These are phyloP conservation scores for Athetis lepigone DNA, from an alignment of 2,888 invertebrate genomes.

Conservation along the genomic window DNA sequence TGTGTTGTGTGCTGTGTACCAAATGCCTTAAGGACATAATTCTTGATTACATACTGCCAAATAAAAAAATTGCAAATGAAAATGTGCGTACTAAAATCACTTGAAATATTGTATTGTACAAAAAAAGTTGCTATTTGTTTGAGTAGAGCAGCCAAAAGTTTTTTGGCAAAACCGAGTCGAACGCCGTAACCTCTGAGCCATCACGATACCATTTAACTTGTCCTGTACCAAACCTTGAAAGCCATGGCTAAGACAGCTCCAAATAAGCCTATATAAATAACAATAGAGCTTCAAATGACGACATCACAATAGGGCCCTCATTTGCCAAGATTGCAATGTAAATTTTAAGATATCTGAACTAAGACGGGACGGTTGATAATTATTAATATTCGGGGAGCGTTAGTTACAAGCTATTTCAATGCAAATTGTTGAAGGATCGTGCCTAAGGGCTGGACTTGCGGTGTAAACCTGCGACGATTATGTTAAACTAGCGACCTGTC, in stretches of 20 bases:
- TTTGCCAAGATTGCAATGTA: slow-evolving; percentile 51
- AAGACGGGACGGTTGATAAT: slow-evolving; percentile 48
- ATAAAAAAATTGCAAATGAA: too few relatives aligned
- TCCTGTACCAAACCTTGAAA: not conserved
- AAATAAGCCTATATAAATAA: slow-evolving; percentile 7
- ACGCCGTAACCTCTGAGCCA: too few relatives aligned
- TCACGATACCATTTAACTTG: too few relatives aligned
- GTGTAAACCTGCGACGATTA: slow-evolving; percentile 25
- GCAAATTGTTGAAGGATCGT: slow-evolving; percentile 59
- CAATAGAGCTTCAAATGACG: slow-evolving; percentile 19
- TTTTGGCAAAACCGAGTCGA: too few relatives aligned
- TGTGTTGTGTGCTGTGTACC: too few relatives aligned
- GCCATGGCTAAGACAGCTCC: not conserved
- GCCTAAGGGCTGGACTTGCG: slow-evolving; percentile 47
- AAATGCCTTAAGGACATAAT: too few relatives aligned
- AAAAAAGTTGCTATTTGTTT: too few relatives aligned
- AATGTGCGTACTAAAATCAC: too few relatives aligned
- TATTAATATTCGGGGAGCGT: slow-evolving; percentile 58
- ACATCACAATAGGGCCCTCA: slow-evolving; percentile 40
- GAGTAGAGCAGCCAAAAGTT: too few relatives aligned
- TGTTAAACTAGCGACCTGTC: too few relatives aligned
- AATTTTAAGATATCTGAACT: slow-evolving; percentile 47
- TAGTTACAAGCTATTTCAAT: slow-evolving; percentile 62
- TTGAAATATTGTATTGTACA: too few relatives aligned
- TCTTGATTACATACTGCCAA: too few relatives aligned